These are phyloP conservation scores for Hylyphantes graminicola DNA, from an alignment of 1,140 invertebrate genomes.

Conservation along the genomic window DNA sequence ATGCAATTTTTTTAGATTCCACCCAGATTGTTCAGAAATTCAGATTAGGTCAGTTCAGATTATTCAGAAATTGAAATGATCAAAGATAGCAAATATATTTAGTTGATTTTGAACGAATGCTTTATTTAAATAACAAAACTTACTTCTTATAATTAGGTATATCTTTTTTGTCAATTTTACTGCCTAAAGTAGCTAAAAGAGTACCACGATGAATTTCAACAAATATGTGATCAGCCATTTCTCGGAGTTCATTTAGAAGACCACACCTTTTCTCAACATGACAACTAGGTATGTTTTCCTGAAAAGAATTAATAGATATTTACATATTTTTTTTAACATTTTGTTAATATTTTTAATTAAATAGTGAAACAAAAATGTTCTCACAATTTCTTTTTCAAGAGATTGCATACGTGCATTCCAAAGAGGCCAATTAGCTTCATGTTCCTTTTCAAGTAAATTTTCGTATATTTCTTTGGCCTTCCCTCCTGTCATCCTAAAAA, in stretches of 20 bases:
- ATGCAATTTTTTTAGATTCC: not conserved
- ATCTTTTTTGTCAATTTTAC: constrained; percentile 61
- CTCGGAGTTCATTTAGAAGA: constrained; percentile 12
- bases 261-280: not conserved
- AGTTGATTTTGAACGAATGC: not conserved
- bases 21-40: not conserved
- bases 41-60: not conserved
- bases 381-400: constrained; percentile 74
- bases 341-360: not conserved
- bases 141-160: constrained; percentile 40
- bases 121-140: not conserved
- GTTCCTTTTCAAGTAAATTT: constrained; percentile 76
- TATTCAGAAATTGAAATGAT: not conserved
- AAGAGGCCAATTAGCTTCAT: constrained; percentile 77
- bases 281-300: not conserved
- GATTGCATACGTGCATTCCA: constrained; percentile 82
- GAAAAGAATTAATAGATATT: not conserved
- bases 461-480: constrained; percentile 74
- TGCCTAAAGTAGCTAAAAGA: constrained; percentile 39
- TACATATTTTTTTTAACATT: not conserved
- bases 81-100: not conserved
- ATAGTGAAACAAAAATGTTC: not conserved
- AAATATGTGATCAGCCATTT: constrained; percentile 38
- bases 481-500: constrained; percentile 50
- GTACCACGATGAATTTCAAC: constrained; percentile 2